phyloP scores from a whole-genome alignment of 2,888 invertebrate species.

The Idaea biselata region DNA sequence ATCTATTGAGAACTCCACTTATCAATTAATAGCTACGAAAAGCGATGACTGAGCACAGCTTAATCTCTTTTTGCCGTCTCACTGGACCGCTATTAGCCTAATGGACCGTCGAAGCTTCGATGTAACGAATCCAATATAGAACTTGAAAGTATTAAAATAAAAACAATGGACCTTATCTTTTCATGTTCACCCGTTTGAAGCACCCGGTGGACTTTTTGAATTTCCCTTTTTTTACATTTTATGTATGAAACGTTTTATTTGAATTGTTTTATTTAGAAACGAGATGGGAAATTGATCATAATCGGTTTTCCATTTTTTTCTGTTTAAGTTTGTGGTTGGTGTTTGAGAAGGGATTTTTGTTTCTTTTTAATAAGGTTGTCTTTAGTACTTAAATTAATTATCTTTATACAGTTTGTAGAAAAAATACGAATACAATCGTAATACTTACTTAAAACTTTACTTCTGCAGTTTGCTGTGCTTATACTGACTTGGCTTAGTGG shows the following conservation, averaged over 20 bases:
- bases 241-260: not conserved
- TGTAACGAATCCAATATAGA: slow-evolving; percentile 53
- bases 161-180: slow-evolving; percentile 39
- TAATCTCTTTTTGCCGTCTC: slow-evolving; percentile 71
- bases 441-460: too few relatives aligned
- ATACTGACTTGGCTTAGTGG: too few relatives aligned
- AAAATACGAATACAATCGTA: too few relatives aligned
- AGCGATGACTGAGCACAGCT: slow-evolving; percentile 65
- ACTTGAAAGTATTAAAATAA: slow-evolving; percentile 46
- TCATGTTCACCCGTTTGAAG: slow-evolving; percentile 26
- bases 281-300: not conserved
- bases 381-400: too few relatives aligned
- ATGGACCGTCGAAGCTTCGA: slow-evolving; percentile 56
- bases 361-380: slow-evolving; percentile 17
- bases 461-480: too few relatives aligned
- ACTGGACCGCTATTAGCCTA: slow-evolving; percentile 69
- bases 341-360: not conserved
- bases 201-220: slow-evolving; percentile 28
- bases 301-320: slow-evolving; percentile 7
- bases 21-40: slow-evolving; percentile 64
- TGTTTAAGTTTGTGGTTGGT: not conserved
- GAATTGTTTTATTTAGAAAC: not conserved
- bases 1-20: slow-evolving; percentile 51
- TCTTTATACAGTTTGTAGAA: too few relatives aligned
- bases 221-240: slow-evolving; percentile 22